Percentiles rank a stretch among this genome's conserved stretches.
phyloP scores from a whole-genome alignment of 2,113 vertebrate species.

The Pomatostomus ruficeps region DNA sequence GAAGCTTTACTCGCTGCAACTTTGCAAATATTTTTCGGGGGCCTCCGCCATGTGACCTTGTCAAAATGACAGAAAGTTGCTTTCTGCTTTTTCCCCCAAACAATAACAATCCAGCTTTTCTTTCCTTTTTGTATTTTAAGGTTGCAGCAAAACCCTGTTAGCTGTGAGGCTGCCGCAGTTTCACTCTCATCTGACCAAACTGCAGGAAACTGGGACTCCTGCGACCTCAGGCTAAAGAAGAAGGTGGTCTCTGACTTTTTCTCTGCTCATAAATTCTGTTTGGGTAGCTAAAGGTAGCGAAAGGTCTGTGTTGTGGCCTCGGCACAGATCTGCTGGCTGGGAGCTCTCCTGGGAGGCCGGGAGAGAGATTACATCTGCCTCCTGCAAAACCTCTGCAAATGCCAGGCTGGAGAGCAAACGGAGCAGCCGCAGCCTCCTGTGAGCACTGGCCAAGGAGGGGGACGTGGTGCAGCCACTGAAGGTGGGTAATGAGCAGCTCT shows the following conservation, averaged over 20 bases:
- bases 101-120: background rate
- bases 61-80: background rate
- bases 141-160: background rate
- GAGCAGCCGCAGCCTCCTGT: background rate
- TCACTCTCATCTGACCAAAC: background rate
- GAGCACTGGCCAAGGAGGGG: background rate
- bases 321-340: background rate
- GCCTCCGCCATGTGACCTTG: background rate
- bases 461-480: rapidly evolving
- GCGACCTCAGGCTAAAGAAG: background rate
- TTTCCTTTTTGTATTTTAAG: background rate
- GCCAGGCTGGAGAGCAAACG: background rate
- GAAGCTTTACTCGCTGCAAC: background rate
- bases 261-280: constrained; percentile 21
- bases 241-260: background rate
- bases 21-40: background rate
- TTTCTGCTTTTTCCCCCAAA: rapidly evolving
- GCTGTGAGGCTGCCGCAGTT: background rate
- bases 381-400: constrained; percentile 28
- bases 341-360: constrained; percentile 4
- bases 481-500: background rate
- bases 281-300: background rate
- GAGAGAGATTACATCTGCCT: background rate
- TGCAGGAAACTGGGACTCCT: background rate
- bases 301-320: background rate